Base-by-base conservation (phyloP, 2,888 invertebrate species). In the Acleris emargana region DNA sequence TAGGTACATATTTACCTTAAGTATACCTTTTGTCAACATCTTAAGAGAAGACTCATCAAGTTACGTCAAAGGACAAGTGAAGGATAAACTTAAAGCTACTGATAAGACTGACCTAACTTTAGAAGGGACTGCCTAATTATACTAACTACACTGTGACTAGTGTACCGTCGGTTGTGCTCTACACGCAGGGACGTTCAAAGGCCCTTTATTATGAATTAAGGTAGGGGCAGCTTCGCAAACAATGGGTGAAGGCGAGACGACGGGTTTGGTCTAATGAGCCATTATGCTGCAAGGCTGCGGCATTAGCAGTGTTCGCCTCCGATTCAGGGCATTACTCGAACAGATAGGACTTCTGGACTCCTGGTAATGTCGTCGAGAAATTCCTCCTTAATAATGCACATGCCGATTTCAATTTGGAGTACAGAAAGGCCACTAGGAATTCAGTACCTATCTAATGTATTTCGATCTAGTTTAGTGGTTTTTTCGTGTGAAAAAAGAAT, bases 231-330 rank as follows among this genome's bases (percentile, higher is more conserved):
- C 78, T 84, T 79, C 80, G 81, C 86, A 87, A 88, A 88, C 89
- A 90, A 90, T 89, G 82, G 84, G 71, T 73, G 80, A 74, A 77
- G 78, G 76, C 78, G 81, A 77, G 78, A 79, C 78, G 77, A 75
- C 86, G 77, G 77, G 82, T 86, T 85, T 84, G 87, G 86, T 77
- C 84, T 90, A 89, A 90, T 89, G 89, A 90, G 87, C 84, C 81
- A 89, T 90, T 89, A 88, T 87, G 78, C 78, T 72, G 76, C 78
- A 77, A 77, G 75, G 74, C 76, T 79, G 76, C 72, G 76, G 68
- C 69, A 74, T 71, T 72, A 67, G 68, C 68, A 66, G 69, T 71
- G 58, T 59, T 59, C 49, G n/a, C 49, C 25, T n/a, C 59, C 60
- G 51, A 57, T 57, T 60, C 57, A 61, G 64, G 64, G 54, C 51